Conservation (phyloP, 1,140 invertebrate species). For the Musca vetustissima region DNA sequence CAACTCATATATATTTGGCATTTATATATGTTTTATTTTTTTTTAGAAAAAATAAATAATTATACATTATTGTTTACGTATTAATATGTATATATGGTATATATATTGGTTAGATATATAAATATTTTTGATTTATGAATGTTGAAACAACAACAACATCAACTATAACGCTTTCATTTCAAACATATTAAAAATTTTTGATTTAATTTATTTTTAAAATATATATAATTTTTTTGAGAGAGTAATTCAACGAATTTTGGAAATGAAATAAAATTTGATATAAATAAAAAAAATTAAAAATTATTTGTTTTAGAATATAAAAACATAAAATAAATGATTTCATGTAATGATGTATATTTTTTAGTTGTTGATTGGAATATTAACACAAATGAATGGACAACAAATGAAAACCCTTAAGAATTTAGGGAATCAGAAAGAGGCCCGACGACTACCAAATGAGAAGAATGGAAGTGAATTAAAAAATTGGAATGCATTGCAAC, state of each 20-base stretch:
- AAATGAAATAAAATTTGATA: not conserved
- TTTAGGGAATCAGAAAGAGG: no score
- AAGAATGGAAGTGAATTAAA: no score
- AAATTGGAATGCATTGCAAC: no score
- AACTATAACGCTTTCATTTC: slow-evolving; percentile 28
- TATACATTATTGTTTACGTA: slow-evolving; percentile 12
- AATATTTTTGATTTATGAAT: slow-evolving; percentile 28
- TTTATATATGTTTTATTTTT: slow-evolving; percentile 2
- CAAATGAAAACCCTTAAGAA: no score
- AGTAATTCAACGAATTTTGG: no score
- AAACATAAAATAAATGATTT: no score
- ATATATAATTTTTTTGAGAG: no score
- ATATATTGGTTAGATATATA: slow-evolving; percentile 28
- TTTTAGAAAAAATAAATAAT: not conserved
- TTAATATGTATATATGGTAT: slow-evolving; percentile 2
- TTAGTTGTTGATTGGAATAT: no score
- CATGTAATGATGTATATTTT: no score
- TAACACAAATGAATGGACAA: no score
- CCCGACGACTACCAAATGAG: no score
- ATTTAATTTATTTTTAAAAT: not conserved
- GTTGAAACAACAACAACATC: slow-evolving; percentile 34
- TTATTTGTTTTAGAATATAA: no score
- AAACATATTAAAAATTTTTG: slow-evolving; percentile 13
- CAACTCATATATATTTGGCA: slow-evolving; percentile 5
- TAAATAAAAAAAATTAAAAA: slow-evolving; percentile 18